Base-by-base conservation (phyloP, 2,888 invertebrate species). In the Lepidonotus clava region DNA sequence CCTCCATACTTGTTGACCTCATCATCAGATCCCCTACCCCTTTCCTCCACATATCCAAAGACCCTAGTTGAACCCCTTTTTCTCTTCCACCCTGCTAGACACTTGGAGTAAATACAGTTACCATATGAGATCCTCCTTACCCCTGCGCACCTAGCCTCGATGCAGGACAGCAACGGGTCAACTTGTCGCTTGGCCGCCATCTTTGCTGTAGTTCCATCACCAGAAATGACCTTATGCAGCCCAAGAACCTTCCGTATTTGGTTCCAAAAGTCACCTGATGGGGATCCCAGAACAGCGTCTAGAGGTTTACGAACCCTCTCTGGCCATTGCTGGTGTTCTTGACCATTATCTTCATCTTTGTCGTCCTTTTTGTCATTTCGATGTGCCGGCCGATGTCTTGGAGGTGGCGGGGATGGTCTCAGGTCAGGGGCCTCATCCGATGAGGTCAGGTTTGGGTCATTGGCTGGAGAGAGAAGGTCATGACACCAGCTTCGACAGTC, bases 81-180 rank as follows among this genome's bases (percentile, higher is more conserved):
- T 46, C 51, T 40, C 51, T 80, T 80, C 80, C 80, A 80, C 11
- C 80, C 51, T 32, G 46, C 80, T 11, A 80, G 41, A 80, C 80
- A 80, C 51, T 80, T 80, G 41, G 80, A 80, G 46, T 24, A 85
- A 21, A 85, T 32, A 36, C 85, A 85, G 51, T 24, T 71, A 0
- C 71, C 71, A 46, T 85, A 85, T 8, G 8, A 24, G 36, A 18
- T 21, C 28, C 28, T 6, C 28, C 51, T 38, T 8, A 66, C 24
- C 1, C 85, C 85, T 18, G 51, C 76, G 36, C 85, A 85, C 11
- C 71, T 40, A 1, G 85, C 85, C 76, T 85, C 85, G 28, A 85
- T 85, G 24, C 85, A 85, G 0, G 85, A 40, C 76, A 66, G 53
- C 51, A 85, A n/a, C 14, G 85, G 85, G 76, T 85, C 85, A 21